These are phyloP conservation scores for Stichodactyla mertensii DNA, from an alignment of 64 coral and sea anemone species.

Conservation along the genomic window DNA sequence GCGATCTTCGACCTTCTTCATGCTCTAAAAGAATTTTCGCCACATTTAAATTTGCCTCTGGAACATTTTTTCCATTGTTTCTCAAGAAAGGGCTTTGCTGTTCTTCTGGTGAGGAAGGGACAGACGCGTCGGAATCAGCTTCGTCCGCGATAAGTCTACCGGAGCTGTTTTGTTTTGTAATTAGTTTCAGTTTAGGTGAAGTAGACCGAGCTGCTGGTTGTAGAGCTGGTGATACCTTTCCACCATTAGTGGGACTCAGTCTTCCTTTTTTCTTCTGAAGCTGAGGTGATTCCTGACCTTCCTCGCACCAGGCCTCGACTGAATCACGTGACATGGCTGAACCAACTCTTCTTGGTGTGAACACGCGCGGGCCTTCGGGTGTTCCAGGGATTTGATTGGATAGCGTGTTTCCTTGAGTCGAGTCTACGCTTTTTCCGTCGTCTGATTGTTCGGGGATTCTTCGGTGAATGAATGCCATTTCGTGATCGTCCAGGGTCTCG, in stretches of 20 bases:
- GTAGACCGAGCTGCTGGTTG: not conserved
- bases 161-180: conserved; percentile 3
- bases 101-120: not conserved
- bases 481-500: not conserved
- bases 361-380: not conserved
- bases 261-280: not conserved
- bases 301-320: conserved; percentile 35
- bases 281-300: not conserved
- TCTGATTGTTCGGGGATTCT: not conserved
- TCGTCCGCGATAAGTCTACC: not conserved
- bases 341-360: conserved; percentile 2
- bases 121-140: not conserved
- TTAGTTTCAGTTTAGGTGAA: not conserved
- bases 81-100: not conserved
- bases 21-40: conserved; percentile 18
- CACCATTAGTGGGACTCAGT: not conserved
- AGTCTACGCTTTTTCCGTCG: not conserved
- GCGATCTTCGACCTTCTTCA: not conserved
- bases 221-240: not conserved
- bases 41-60: not conserved
- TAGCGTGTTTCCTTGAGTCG: not conserved
- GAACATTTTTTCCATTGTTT: not conserved
- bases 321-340: conserved; percentile 36
- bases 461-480: conserved; percentile 8
- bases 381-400: conserved; percentile 17